phyloP scores from a whole-genome alignment of 1,140 invertebrate species.

The Chlorops oryzae region DNA sequence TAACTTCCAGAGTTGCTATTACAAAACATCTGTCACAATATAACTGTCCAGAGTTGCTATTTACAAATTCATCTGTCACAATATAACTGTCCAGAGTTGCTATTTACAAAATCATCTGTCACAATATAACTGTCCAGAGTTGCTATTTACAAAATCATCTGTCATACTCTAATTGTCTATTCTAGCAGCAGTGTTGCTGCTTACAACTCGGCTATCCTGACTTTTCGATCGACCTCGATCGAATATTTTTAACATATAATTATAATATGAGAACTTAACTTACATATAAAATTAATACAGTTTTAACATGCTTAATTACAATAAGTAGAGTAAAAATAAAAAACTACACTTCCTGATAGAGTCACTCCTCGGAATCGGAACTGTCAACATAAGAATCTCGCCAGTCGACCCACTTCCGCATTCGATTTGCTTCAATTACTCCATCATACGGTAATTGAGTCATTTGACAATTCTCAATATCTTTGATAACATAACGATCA shows the following conservation, averaged over 20 bases:
- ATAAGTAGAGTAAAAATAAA: neutral
- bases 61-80: too few relatives aligned
- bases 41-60: too few relatives aligned
- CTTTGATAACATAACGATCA: slow-evolving; percentile 1
- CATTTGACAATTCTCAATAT: slow-evolving; percentile 4
- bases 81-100: too few relatives aligned
- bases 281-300: neutral
- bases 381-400: neutral
- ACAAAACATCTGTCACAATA: too few relatives aligned
- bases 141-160: too few relatives aligned
- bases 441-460: slow-evolving; percentile 4
- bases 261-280: neutral
- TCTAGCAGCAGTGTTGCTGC: too few relatives aligned
- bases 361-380: neutral
- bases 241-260: neutral
- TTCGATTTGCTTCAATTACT: too few relatives aligned
- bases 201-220: slow-evolving; percentile 1
- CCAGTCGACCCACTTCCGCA: neutral
- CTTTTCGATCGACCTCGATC: slow-evolving; percentile 4
- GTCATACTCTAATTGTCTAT: too few relatives aligned
- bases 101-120: too few relatives aligned
- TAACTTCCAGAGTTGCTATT: too few relatives aligned
- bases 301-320: neutral
- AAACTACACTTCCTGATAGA: neutral
- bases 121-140: too few relatives aligned